Evolutionary conservation across 2,113 vertebrate species (phyloP), one percentile per base, ranked within the genome.

Genomic region (Channa argus): DNA sequence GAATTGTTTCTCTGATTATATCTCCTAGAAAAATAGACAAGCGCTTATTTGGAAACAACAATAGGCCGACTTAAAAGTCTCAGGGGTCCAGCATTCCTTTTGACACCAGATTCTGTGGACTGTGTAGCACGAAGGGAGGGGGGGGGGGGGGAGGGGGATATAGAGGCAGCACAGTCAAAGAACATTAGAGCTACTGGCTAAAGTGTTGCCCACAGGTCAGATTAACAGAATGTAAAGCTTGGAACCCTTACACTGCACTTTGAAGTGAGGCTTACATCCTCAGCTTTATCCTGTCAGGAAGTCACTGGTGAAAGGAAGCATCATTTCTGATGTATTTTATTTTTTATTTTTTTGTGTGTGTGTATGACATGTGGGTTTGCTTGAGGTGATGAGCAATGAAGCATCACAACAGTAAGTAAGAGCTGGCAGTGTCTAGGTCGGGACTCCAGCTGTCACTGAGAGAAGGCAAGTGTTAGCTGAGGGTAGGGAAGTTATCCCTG

Each of bases 161-260:
- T 79, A 72, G 6, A 62, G 60, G 77, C 62, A 39, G 38, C 71
- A 60, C 79, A 86, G 74, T 81, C 6, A 38, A 39, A 76, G 89
- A 89, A 63, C 77, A 88, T 83, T 71, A 60, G 74, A 83, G 84
- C 86, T 67, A 75, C 82, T 84, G 83, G 84, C 79, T 86, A 50
- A 86, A 84, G 80, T 59, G n/a, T 50, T 72, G 86, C 79, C 86
- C 88, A 84, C 80, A 88, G 90, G 86, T 90, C 86, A 88, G 90
- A 90, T 91, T 87, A 90, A 9, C 83, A 37, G 56, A 77, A 86
- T 82, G 85, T 88, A 87, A 87, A 89, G 83, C 76, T 80, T 2
- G 64, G 58, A 63, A 70, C 70, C 75, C 69, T 85, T 65, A 76
- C 63, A 44, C 74, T 1, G 14, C 74, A 71, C 89, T 90, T 86